Evolutionary conservation across 53 echinoderm and acorn worm species (phyloP).

Genomic region (Holothuria leucospilota): DNA sequence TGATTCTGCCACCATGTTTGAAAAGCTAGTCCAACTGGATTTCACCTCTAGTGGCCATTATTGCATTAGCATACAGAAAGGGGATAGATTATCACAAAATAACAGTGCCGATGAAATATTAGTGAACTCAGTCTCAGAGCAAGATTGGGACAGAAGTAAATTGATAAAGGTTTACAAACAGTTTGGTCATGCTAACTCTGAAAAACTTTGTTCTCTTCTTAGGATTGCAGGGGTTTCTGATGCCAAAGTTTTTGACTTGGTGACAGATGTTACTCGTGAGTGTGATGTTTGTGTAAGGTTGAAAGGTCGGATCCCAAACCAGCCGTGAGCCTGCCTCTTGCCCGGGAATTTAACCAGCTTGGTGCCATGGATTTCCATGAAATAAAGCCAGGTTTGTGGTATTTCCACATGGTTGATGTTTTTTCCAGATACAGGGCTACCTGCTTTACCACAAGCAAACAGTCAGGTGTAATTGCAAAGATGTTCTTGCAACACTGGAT

Average conservation of each 20-base stretch:
- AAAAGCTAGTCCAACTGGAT: constrained; percentile 46
- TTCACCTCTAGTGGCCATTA: no score
- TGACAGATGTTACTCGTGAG: background rate
- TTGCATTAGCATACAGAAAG: constrained; percentile 35
- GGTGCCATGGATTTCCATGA: constrained; percentile 28
- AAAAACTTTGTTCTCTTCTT: background rate
- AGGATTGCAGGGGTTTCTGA: background rate
- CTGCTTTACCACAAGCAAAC: background rate
- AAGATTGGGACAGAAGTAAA: constrained; percentile 1
- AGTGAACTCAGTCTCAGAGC: background rate
- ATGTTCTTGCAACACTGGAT: no score
- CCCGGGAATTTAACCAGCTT: background rate
- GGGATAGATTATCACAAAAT: no score
- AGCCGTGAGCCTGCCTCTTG: constrained; percentile 6
- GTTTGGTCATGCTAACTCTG: constrained; percentile 14
- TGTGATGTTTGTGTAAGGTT: background rate
- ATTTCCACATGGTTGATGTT: constrained; percentile 11
- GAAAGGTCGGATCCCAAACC: background rate
- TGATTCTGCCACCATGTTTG: constrained; percentile 55
- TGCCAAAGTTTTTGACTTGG: background rate
- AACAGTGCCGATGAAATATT: no score
- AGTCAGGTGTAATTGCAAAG: background rate
- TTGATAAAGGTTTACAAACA: constrained; percentile 18
- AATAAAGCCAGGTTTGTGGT: background rate
- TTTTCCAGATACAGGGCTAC: constrained; percentile 3